A percentile compares a stretch with the other conserved stretches of the same genome.
Evolutionary conservation across 2,797 vertebrate species (phyloP).

Genomic region (Sebastes matsubarae): DNA sequence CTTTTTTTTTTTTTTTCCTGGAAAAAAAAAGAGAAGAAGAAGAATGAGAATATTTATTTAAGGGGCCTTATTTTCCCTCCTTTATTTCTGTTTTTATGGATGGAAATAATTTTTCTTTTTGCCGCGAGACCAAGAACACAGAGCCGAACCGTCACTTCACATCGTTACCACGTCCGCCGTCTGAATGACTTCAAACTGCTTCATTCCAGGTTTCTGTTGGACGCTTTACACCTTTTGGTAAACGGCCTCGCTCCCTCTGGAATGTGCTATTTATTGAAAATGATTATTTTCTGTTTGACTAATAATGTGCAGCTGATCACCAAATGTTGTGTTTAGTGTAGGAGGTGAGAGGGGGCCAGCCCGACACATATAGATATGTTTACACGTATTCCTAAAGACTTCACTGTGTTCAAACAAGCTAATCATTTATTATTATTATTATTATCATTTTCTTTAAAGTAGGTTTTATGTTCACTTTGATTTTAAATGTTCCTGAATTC

Average conservation of each 20-base stretch:
- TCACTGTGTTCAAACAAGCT: slow-evolving; percentile 90
- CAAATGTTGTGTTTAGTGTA: slow-evolving; percentile 55
- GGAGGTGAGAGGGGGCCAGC: slow-evolving; percentile 80
- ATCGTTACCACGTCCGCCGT: not conserved
- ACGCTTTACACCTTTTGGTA: slow-evolving; percentile 23
- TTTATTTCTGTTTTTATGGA: not conserved
- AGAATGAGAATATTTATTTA: slow-evolving; percentile 89
- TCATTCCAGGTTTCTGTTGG: slow-evolving; percentile 31
- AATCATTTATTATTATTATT: slow-evolving; percentile 83
- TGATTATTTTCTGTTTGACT: slow-evolving; percentile 30
- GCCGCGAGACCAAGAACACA: slow-evolving; percentile 8
- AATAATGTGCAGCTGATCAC: slow-evolving; percentile 74
- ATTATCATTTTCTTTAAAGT: slow-evolving; percentile 71
- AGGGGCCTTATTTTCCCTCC: slow-evolving; percentile 89
- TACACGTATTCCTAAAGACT: slow-evolving; percentile 87
- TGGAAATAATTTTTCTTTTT: slow-evolving; percentile 27
- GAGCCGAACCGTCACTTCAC: slow-evolving; percentile 28
- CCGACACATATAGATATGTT: slow-evolving; percentile 86
- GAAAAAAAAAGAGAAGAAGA: slow-evolving; percentile 3
- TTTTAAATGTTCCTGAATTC: slow-evolving; percentile 59
- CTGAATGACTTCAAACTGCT: slow-evolving; percentile 8
- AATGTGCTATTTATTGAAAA: slow-evolving; percentile 88
- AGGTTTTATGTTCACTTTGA: slow-evolving; percentile 53
- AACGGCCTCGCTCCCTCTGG: slow-evolving; percentile 69
- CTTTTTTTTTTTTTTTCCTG: slow-evolving; percentile 13